These are phyloP conservation scores for Lasioglossum leucozonium DNA, from an alignment of 2,888 invertebrate species.

Conservation along the genomic window DNA sequence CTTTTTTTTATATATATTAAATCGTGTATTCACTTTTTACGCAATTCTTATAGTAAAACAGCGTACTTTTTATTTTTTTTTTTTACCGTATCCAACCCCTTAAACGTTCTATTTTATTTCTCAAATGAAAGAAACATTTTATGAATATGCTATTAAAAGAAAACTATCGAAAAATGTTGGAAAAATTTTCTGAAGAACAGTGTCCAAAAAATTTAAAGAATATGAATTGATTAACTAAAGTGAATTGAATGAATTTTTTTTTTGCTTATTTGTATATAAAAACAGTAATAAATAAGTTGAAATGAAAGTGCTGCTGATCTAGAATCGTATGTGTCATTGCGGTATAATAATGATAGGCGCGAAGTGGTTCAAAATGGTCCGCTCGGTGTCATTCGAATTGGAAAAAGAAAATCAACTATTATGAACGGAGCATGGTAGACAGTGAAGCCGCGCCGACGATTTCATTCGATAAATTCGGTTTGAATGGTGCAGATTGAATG, in stretches of 20 bases:
- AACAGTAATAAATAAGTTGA: background rate
- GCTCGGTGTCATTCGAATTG: background rate
- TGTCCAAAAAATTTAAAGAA: too few species aligned
- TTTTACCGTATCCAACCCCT: background rate
- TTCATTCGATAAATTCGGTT: constrained; percentile 36
- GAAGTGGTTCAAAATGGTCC: constrained; percentile 16
- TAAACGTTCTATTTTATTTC: too few species aligned
- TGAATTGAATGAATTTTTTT: too few species aligned
- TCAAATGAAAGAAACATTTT: too few species aligned
- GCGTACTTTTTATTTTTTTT: too few species aligned
- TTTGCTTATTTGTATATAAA: background rate
- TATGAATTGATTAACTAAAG: too few species aligned
- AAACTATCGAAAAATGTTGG: too few species aligned
- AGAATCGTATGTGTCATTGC: background rate
- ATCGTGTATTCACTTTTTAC: too few species aligned
- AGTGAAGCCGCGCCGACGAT: constrained; percentile 19
- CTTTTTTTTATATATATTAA: background rate
- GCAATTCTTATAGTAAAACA: too few species aligned
- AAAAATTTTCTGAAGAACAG: background rate
- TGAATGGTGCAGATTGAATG: constrained; percentile 32
- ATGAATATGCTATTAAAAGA: too few species aligned
- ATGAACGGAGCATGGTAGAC: constrained; percentile 25
- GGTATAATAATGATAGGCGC: background rate
- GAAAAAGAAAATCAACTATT: constrained; percentile 22
- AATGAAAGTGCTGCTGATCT: background rate